Evolutionary conservation across 2,888 invertebrate genomes (phyloP), one percentile per base, ranked within the genome.

Genomic region (Cepaea hortensis): DNA sequence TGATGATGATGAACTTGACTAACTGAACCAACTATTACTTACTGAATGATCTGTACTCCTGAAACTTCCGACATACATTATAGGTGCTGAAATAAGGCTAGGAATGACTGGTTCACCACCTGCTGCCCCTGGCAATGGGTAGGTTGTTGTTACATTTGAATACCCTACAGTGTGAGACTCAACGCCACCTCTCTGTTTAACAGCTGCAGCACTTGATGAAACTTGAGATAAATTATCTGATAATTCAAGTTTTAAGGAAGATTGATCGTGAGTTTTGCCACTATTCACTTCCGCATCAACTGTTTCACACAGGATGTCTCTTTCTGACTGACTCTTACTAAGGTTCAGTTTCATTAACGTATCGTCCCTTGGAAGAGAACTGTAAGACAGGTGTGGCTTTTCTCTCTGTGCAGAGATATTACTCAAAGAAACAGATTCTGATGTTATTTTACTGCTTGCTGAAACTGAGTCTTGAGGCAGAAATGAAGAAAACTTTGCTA

Each of bases 401-500:
- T 65, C 81, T 68, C 48, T 13, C 46, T n/a, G 1, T 55, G 68
- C 70, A 70, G 72, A n/a, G 5, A 3, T 46, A 55, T 18, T 46
- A 23, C 72, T 1, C 20, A 61, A 73, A 3, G 82, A 35, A 15
- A 48, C 0, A n/a, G 82, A 50, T 70, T 48, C 46, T n/a, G 81
- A 15, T 61, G 11, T 50, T 76, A 68, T 68, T 65, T 11, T 76
- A 5, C 18, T 75, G 4, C 75, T 23, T 23, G n/a, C 65, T 65
- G 75, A 18, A 3, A 35, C 81, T 3, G 68, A 62, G 48, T 80
- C 84, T 20, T 61, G 80, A 5, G 87, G 87, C 4, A 87, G 84
- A 65, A 61, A 87, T 4, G 84, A 82, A 11, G 87, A 84, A 62
- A 87, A 87, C 50, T 87, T 87, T 35, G 87, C 87, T 62, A 87